Conservation (phyloP, 1,140 invertebrate genomes). For the Atta colombica region DNA sequence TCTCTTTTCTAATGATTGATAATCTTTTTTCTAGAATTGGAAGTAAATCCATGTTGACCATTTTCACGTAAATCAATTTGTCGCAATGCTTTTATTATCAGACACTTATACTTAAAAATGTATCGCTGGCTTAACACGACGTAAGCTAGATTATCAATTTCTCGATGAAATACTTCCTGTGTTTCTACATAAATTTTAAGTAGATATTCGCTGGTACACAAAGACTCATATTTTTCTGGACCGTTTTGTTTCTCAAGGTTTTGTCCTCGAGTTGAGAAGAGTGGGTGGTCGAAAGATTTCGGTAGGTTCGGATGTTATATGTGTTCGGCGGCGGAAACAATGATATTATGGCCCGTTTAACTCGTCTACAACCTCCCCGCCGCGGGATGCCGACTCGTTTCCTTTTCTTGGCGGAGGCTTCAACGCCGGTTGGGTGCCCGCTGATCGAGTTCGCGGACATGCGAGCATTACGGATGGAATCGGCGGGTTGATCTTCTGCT, state of each 20-base stretch:
- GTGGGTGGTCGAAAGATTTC: conserved; percentile 40
- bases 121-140: not conserved
- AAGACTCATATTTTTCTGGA: conserved; percentile 60
- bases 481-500: conserved; percentile 62
- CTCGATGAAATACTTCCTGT: not conserved
- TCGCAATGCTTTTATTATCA: not conserved
- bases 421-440: conserved; percentile 15
- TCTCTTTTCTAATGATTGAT: not conserved
- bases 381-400: conserved; percentile 29
- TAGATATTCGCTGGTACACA: not conserved
- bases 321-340: conserved; percentile 81
- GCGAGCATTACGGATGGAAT: conserved; percentile 69
- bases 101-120: not conserved
- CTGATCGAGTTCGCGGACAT: conserved; percentile 37
- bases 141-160: not conserved
- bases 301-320: conserved; percentile 68
- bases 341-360: conserved; percentile 79
- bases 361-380: conserved; percentile 54
- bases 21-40: not conserved
- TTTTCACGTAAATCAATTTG: not conserved
- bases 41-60: not conserved
- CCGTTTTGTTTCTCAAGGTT: conserved; percentile 68
- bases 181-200: not conserved
- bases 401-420: conserved; percentile 46
- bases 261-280: conserved; percentile 31